Evolutionary conservation across 2,113 vertebrate genomes (phyloP).

Genomic region (Microtus montanus): DNA sequence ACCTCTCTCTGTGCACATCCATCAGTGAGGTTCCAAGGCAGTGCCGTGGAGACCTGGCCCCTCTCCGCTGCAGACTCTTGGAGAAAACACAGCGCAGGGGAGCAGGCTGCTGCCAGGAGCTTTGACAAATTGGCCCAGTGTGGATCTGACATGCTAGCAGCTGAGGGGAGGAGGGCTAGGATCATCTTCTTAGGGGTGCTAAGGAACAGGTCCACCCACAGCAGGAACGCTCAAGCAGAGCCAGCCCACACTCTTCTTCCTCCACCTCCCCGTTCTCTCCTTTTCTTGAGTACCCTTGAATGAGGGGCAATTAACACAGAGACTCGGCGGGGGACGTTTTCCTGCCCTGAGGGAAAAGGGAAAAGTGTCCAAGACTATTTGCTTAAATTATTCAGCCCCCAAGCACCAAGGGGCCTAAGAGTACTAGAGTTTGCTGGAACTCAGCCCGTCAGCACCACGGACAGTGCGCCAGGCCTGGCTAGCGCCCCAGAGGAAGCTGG

Average conservation of each 20-base stretch:
- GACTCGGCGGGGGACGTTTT: not conserved
- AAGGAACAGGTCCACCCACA: not conserved
- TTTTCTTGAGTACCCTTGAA: conserved; percentile 34
- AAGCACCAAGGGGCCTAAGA: not conserved
- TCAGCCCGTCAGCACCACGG: conserved; percentile 45
- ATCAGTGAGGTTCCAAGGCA: not conserved
- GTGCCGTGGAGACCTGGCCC: not conserved
- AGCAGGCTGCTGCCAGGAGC: not conserved
- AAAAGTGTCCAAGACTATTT: conserved; percentile 33
- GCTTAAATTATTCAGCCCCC: conserved; percentile 56
- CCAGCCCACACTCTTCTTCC: not conserved
- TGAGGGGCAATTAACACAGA: conserved; percentile 22
- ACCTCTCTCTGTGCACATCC: not conserved
- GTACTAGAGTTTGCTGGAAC: not conserved
- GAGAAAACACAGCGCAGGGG: not conserved
- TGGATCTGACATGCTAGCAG: not conserved
- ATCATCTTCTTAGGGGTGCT: not conserved
- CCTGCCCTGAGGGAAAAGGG: not conserved
- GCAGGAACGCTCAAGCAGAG: not conserved
- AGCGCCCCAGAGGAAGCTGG: not conserved
- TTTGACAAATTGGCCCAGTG: not conserved
- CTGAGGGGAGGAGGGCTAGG: not conserved
- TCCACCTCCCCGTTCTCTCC: not conserved
- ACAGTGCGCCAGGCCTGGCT: not conserved
- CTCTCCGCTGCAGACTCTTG: not conserved